These are phyloP conservation scores for Gadus macrocephalus DNA, from an alignment of 2,113 vertebrate genomes.

Conservation along the genomic window DNA sequence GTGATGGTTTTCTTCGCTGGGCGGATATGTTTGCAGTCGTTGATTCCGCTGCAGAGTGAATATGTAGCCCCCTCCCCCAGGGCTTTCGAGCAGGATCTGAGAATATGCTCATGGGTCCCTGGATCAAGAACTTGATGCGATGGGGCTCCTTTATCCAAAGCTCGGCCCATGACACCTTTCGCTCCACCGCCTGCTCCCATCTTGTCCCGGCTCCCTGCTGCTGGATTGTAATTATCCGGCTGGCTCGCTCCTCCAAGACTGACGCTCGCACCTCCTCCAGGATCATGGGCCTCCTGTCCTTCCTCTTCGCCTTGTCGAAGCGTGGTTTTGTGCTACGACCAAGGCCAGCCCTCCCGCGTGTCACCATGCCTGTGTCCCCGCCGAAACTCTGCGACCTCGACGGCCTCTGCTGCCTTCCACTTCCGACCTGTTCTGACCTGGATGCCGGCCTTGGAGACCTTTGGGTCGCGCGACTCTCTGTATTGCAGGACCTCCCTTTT, in stretches of 20 bases:
- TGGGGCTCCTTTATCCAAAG: not conserved
- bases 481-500: not conserved
- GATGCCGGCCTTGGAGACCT: not conserved
- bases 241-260: no score
- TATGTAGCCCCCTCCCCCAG: not conserved
- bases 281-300: constrained; percentile 1
- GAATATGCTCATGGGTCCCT: constrained; percentile 4
- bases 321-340: not conserved
- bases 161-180: not conserved
- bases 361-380: constrained; percentile 6
- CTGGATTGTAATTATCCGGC: no score
- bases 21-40: not conserved
- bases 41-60: not conserved
- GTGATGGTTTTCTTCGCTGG: not conserved
- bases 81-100: not conserved
- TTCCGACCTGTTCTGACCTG: not conserved
- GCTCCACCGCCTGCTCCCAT: constrained; percentile 3
- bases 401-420: constrained; percentile 4
- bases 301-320: constrained; percentile 8
- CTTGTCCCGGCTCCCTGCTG: constrained; percentile 6
- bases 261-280: not conserved
- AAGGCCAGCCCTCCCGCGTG: not conserved
- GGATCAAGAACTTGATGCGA: constrained; percentile 9
- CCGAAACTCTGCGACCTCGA: not conserved
- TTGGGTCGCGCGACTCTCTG: constrained; percentile 11